Evolutionary conservation across 1,140 invertebrate genomes (phyloP), one percentile per base, ranked within the genome.

Genomic region (Megathymus violae): DNA sequence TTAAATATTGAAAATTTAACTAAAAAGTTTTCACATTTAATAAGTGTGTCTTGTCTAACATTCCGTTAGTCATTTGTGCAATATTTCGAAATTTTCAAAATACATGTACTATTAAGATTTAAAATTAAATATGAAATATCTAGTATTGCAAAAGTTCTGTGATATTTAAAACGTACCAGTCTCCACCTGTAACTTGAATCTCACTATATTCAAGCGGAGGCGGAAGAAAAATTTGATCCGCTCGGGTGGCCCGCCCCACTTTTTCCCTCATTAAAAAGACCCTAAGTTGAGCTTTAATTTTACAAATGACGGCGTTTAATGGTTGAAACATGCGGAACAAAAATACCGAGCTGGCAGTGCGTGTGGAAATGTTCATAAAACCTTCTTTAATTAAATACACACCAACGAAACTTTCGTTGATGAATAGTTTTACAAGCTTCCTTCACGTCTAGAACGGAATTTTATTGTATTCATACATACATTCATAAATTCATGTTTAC

Each of bases 141-240:
- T n/a, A n/a, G n/a, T n/a, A n/a, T n/a, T n/a, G n/a, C n/a, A n/a
- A n/a, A n/a, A n/a, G n/a, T n/a, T n/a, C n/a, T n/a, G n/a, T n/a
- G n/a, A n/a, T n/a, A n/a, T n/a, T n/a, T n/a, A n/a, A n/a, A n/a
- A n/a, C n/a, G n/a, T n/a, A n/a, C n/a, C n/a, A n/a, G n/a, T n/a
- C n/a, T n/a, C 10, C 22, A 27, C 58, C 61, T 14, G 7, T 54
- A 41, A 48, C 46, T 56, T 65, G 50, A 7, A 19, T 15, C 41
- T 52, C 4, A n/a, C 3, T 54, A 36, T 69, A 56, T 77, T 68
- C 62, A 69, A 65, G 67, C 25, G 62, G 38, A 56, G 25, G 62
- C 34, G 65, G 56, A 70, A 69, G 74, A 74, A 71, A 71, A 74
- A 74, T 70, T 74, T 74, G 67, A 69, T 74, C 69, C 71, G 69